Conservation (phyloP, 2,888 invertebrate species). For the Diplazon laetatorius region DNA sequence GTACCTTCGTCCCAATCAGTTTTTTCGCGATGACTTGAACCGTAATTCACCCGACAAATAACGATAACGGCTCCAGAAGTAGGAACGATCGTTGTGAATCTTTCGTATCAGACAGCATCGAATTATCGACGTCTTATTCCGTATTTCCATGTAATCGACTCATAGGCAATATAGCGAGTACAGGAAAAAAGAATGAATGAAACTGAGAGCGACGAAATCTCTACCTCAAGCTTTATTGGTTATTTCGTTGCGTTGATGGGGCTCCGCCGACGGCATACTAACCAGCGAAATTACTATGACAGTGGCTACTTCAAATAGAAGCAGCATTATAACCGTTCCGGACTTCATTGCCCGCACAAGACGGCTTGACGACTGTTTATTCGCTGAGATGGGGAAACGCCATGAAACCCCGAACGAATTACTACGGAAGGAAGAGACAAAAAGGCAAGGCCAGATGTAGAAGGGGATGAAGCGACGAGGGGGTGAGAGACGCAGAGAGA, state of each 20-base stretch:
- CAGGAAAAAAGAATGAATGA: background rate
- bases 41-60: background rate
- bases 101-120: background rate
- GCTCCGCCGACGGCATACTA: slow-evolving; percentile 67
- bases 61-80: background rate
- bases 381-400: slow-evolving; percentile 54
- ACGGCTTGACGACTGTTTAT: slow-evolving; percentile 44
- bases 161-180: background rate
- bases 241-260: slow-evolving; percentile 73
- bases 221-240: slow-evolving; percentile 68
- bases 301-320: slow-evolving; percentile 4
- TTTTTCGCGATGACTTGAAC: background rate
- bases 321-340: slow-evolving; percentile 12
- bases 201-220: slow-evolving; percentile 6
- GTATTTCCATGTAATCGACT: slow-evolving; percentile 34
- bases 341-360: slow-evolving; percentile 43
- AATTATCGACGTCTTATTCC: slow-evolving; percentile 43
- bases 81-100: background rate
- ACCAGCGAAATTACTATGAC: slow-evolving; percentile 52
- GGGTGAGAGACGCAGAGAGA: background rate
- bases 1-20: no score
- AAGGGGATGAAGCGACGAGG: background rate
- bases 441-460: background rate
- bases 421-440: slow-evolving; percentile 28
- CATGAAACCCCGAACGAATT: slow-evolving; percentile 55